These are phyloP conservation scores for Pseudochirops cupreus DNA, from an alignment of 2,797 vertebrate genomes.

Conservation along the genomic window DNA sequence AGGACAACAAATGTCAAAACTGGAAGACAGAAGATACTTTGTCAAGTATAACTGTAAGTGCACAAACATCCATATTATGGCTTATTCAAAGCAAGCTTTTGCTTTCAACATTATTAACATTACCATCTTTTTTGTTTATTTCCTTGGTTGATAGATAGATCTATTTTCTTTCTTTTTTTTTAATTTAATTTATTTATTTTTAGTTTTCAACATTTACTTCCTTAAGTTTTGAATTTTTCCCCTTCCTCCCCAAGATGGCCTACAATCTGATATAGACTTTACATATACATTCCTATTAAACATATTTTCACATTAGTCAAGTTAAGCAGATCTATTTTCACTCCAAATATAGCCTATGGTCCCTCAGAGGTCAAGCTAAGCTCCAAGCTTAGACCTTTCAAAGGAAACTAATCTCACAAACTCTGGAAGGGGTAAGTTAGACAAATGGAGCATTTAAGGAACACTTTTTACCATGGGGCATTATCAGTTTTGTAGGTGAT, in stretches of 20 bases:
- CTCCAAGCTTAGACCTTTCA: neutral
- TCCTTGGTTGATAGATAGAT: neutral
- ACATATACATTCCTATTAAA: too few relatives aligned
- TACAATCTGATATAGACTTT: too few relatives aligned
- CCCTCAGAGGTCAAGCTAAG: conserved; percentile 47
- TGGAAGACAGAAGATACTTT: neutral
- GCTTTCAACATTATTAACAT: neutral
- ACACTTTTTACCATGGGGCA: neutral
- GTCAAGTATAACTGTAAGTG: neutral
- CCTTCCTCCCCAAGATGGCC: too few relatives aligned
- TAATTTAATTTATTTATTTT: too few relatives aligned
- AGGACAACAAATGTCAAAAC: neutral
- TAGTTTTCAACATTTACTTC: too few relatives aligned
- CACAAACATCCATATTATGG: neutral
- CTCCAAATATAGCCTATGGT: conserved; percentile 15
- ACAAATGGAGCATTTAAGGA: neutral
- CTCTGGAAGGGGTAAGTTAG: neutral
- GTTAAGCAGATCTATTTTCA: conserved; percentile 29
- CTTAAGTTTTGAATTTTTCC: too few relatives aligned
- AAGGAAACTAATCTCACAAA: neutral
- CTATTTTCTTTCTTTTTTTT: conserved; percentile 4
- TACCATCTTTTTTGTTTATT: neutral
- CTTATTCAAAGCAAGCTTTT: conserved; percentile 6
- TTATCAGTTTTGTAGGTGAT: neutral
- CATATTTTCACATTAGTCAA: too few relatives aligned